Evolutionary conservation across 2,113 vertebrate species (phyloP).

Genomic region (Myotis davidii): DNA sequence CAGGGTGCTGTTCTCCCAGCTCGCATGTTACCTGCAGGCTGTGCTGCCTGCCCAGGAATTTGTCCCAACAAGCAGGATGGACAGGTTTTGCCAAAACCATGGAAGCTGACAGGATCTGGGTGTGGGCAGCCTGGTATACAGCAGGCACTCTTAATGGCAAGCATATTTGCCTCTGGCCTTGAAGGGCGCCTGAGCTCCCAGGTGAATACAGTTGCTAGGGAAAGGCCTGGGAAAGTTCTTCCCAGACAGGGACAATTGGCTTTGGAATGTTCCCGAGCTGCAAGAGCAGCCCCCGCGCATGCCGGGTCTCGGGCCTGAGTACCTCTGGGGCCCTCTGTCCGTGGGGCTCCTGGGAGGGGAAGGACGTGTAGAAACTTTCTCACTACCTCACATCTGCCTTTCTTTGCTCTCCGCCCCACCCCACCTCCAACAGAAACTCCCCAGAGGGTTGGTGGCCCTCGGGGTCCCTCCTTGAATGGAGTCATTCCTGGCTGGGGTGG

Average conservation of each 20-base stretch:
- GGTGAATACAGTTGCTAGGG: conserved; percentile 21
- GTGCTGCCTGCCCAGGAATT: conserved; percentile 70
- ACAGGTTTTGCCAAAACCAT: conserved; percentile 74
- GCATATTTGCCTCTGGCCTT: conserved; percentile 21
- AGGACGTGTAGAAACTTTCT: conserved; percentile 52
- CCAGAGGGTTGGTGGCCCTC: conserved; percentile 78
- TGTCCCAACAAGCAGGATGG: conserved; percentile 78
- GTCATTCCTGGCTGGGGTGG: conserved; percentile 75
- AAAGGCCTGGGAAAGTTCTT: not conserved
- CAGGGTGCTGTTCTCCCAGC: conserved; percentile 39
- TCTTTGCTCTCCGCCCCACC: conserved; percentile 46
- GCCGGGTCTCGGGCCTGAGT: not conserved
- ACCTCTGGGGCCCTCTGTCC: not conserved
- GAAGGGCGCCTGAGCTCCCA: conserved; percentile 26
- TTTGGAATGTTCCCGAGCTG: not conserved
- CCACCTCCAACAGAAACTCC: conserved; percentile 76
- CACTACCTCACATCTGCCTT: conserved; percentile 50
- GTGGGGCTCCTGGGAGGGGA: not conserved
- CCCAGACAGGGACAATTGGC: not conserved
- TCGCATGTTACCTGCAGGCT: conserved; percentile 57
- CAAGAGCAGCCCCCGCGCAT: not conserved
- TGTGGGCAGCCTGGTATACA: conserved; percentile 66
- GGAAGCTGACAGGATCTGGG: conserved; percentile 55
- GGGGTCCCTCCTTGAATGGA: conserved; percentile 80
- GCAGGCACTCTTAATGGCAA: conserved; percentile 52